Conservation (phyloP, 1,140 invertebrate species). For the Calliphora vicina region DNA sequence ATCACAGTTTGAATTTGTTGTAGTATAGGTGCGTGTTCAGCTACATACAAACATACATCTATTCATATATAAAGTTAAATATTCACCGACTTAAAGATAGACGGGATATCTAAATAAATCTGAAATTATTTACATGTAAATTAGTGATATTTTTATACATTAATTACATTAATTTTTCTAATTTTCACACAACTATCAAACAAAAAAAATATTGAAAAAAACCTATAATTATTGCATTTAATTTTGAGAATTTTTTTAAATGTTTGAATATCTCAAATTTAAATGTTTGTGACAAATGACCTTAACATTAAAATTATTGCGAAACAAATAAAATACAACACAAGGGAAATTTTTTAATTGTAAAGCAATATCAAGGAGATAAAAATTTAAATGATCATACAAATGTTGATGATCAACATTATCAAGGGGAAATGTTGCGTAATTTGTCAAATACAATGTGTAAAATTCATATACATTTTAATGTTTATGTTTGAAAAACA, state of each 20-base stretch:
- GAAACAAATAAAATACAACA: no score
- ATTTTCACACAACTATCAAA: neutral
- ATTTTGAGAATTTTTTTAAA: neutral
- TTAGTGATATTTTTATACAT: neutral
- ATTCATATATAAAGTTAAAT: neutral
- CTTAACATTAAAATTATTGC: neutral
- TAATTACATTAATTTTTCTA: neutral
- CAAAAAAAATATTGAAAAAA: neutral
- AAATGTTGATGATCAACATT: no score
- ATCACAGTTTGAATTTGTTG: neutral
- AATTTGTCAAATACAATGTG: no score
- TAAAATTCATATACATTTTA: no score
- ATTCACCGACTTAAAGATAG: neutral
- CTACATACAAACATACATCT: neutral
- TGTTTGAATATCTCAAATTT: neutral
- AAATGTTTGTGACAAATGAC: slow-evolving; percentile 6
- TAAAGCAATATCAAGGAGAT: no score
- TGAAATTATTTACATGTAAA: neutral
- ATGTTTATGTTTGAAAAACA: no score
- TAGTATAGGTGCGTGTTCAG: neutral
- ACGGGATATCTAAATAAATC: slow-evolving; percentile 13
- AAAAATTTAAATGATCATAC: no score
- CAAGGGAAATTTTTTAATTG: no score
- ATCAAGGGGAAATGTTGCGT: no score
- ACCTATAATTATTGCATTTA: neutral